A percentile compares a stretch with the other conserved stretches of the same genome.
Conservation (phyloP, 2,888 invertebrate genomes). For the Drosophila buzzatii region DNA sequence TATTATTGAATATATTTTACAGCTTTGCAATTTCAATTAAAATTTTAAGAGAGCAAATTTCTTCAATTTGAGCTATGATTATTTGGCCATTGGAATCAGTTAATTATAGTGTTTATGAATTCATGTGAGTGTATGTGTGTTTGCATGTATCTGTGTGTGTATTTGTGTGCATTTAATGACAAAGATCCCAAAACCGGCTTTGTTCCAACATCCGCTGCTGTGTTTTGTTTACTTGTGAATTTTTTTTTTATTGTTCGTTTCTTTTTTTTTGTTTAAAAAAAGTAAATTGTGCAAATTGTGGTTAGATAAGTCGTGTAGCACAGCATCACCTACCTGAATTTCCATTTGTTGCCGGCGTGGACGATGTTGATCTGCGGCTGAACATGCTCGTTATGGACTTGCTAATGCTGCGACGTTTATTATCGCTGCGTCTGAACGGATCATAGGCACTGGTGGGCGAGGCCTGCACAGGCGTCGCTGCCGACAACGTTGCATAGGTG, state of each 20-base stretch:
- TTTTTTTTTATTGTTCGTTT: slow-evolving; percentile 26
- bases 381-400: slow-evolving; percentile 92
- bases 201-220: slow-evolving; percentile 72
- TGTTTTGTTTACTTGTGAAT: slow-evolving; percentile 38
- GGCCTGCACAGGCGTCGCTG: slow-evolving; percentile 83
- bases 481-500: slow-evolving; percentile 82
- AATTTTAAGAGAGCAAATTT: background rate
- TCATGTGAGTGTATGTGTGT: background rate
- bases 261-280: slow-evolving; percentile 33
- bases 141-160: slow-evolving; percentile 4
- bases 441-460: slow-evolving; percentile 85
- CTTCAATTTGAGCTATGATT: background rate
- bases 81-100: slow-evolving; percentile 9
- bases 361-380: slow-evolving; percentile 86
- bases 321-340: slow-evolving; percentile 37
- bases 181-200: slow-evolving; percentile 68
- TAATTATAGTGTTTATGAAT: slow-evolving; percentile 23
- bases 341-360: slow-evolving; percentile 29
- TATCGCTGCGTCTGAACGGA: slow-evolving; percentile 88
- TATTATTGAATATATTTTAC: background rate
- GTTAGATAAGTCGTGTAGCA: background rate
- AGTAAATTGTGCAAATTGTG: slow-evolving; percentile 38
- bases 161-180: slow-evolving; percentile 22
- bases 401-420: slow-evolving; percentile 91
- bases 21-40: background rate